Conservation (phyloP, 1,140 invertebrate genomes). For the Oreohelix idahoensis region DNA sequence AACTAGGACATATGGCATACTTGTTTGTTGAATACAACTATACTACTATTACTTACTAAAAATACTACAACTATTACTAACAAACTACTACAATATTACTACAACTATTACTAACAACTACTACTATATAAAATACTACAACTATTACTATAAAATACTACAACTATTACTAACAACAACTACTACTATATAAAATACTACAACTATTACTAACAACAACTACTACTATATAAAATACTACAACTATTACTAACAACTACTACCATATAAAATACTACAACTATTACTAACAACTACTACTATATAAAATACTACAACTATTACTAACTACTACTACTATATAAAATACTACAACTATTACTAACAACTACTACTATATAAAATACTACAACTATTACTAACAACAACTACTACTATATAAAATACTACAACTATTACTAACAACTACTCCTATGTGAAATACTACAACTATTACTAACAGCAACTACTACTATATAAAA, state of each 20-base stretch:
- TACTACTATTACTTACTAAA: too few relatives aligned
- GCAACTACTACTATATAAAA: neutral
- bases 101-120: neutral
- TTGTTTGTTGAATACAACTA: too few relatives aligned
- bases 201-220: slow-evolving; percentile 14
- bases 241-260: neutral
- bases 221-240: neutral
- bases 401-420: neutral
- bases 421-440: neutral
- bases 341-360: neutral
- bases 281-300: too few relatives aligned
- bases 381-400: neutral
- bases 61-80: too few relatives aligned
- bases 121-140: neutral
- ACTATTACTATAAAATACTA: neutral
- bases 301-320: neutral
- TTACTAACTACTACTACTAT: neutral
- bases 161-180: slow-evolving; percentile 8
- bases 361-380: neutral
- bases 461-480: neutral
- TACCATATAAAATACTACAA: neutral
- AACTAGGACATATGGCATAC: too few relatives aligned
- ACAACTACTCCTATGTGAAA: neutral
- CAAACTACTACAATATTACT: neutral
- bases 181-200: too few relatives aligned